phyloP scores from a whole-genome alignment of 2,888 invertebrate genomes.

The Dolichomitus sp. region DNA sequence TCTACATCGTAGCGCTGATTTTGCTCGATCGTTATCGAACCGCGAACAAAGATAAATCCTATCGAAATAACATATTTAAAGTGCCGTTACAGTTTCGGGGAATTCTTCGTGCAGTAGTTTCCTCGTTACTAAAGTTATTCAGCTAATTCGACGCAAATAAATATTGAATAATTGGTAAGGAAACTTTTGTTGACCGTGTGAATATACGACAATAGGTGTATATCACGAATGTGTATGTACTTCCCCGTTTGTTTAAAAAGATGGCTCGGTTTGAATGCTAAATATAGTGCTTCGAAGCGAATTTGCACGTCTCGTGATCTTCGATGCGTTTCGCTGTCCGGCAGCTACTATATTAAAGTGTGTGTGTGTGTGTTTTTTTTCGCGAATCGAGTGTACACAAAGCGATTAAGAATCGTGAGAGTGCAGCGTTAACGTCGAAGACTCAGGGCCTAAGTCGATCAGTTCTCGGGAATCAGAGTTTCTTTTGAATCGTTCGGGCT shows the following conservation, averaged over 20 bases:
- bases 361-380: background rate
- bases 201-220: too few relatives aligned
- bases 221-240: too few relatives aligned
- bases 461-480: constrained; percentile 9
- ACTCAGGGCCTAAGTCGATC: background rate
- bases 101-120: background rate
- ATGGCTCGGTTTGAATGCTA: background rate
- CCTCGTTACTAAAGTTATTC: background rate
- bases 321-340: constrained; percentile 24
- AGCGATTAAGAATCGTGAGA: constrained; percentile 26
- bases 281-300: background rate
- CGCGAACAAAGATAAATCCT: background rate
- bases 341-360: background rate
- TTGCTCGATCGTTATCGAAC: background rate
- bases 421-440: background rate
- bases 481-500: background rate
- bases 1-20: background rate
- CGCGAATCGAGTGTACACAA: background rate
- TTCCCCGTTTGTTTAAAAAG: background rate
- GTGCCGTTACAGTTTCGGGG: background rate
- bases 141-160: too few relatives aligned
- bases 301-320: constrained; percentile 25
- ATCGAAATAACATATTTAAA: background rate
- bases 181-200: too few relatives aligned
- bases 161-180: too few relatives aligned